Percentiles rank a stretch among this genome's conserved stretches.
These are phyloP conservation scores for Sminthurides aquaticus DNA, from an alignment of 2,888 invertebrate genomes.

Conservation along the genomic window DNA sequence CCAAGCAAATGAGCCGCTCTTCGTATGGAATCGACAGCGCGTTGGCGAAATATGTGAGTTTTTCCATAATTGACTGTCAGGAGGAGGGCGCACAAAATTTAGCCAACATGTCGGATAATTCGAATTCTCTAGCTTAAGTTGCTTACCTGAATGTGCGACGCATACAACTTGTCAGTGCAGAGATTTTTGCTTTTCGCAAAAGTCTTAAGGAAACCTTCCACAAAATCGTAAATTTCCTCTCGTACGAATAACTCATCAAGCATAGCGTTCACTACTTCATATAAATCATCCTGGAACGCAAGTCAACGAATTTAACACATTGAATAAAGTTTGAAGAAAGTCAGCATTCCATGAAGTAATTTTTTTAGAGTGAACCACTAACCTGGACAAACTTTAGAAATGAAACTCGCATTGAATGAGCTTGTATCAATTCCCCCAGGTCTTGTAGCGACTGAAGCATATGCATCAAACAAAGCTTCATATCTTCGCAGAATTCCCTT, in stretches of 20 bases:
- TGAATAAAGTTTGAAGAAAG: too few relatives aligned
- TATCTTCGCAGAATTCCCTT: conserved; percentile 23
- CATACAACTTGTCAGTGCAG: conserved; percentile 28
- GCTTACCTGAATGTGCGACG: conserved; percentile 34
- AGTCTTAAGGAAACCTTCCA: conserved; percentile 31
- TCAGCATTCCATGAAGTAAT: not conserved
- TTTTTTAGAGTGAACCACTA: conserved; percentile 1
- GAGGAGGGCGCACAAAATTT: conserved; percentile 10
- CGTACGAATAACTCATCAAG: conserved; percentile 31
- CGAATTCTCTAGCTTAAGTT: conserved; percentile 5
- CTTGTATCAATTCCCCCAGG: conserved; percentile 26
- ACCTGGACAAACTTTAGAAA: conserved; percentile 34
- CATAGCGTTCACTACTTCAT: conserved; percentile 37
- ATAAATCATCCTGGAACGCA: conserved; percentile 27
- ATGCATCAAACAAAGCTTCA: conserved; percentile 12
- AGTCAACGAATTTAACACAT: too few relatives aligned
- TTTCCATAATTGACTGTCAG: conserved; percentile 30
- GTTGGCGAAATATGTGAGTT: conserved; percentile 29
- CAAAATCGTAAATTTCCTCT: conserved; percentile 36
- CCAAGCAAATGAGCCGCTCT: conserved; percentile 33
- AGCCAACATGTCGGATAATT: conserved; percentile 1
- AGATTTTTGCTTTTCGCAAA: conserved; percentile 34
- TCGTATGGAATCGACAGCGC: conserved; percentile 38
- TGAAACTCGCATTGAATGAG: conserved; percentile 35
- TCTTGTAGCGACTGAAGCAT: conserved; percentile 30